phyloP scores from a whole-genome alignment of 2,888 invertebrate species.

The Lithosia quadra region DNA sequence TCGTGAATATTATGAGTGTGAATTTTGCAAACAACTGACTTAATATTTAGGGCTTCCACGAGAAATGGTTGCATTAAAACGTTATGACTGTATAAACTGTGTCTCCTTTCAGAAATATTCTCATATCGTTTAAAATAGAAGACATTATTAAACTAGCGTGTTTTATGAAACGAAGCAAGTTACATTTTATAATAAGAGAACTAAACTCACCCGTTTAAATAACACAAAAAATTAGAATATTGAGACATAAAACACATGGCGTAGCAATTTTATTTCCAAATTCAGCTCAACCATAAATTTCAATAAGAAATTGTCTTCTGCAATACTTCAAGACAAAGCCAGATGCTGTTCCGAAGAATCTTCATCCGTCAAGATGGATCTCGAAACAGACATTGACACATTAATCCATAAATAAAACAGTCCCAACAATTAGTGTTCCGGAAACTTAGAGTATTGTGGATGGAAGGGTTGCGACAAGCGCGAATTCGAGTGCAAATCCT shows the following conservation, averaged over 20 bases:
- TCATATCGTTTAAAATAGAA: slow-evolving; percentile 7
- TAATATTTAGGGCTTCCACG: slow-evolving; percentile 9
- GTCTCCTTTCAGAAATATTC: slow-evolving; percentile 11
- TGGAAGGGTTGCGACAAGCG: slow-evolving; percentile 42
- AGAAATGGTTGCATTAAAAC: slow-evolving; percentile 16
- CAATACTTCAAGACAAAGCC: slow-evolving; percentile 18
- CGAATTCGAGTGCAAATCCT: slow-evolving; percentile 53
- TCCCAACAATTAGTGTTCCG: slow-evolving; percentile 18
- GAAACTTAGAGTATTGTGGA: slow-evolving; percentile 38
- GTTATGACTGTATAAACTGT: slow-evolving; percentile 15
- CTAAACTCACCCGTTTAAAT: not conserved
- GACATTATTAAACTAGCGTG: not conserved
- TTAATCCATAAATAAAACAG: slow-evolving; percentile 18
- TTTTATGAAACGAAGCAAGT: not conserved
- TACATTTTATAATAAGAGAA: not conserved
- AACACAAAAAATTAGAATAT: not conserved
- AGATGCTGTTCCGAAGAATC: slow-evolving; percentile 3
- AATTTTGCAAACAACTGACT: slow-evolving; percentile 27
- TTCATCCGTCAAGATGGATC: not conserved
- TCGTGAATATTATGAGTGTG: slow-evolving; percentile 28
- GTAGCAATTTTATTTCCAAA: slow-evolving; percentile 8
- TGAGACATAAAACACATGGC: slow-evolving; percentile 12
- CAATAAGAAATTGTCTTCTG: slow-evolving; percentile 19
- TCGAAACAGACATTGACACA: slow-evolving; percentile 17
- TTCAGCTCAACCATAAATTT: slow-evolving; percentile 11